These are phyloP conservation scores for Elachura formosa DNA, from an alignment of 2,113 vertebrate species.

Conservation along the genomic window DNA sequence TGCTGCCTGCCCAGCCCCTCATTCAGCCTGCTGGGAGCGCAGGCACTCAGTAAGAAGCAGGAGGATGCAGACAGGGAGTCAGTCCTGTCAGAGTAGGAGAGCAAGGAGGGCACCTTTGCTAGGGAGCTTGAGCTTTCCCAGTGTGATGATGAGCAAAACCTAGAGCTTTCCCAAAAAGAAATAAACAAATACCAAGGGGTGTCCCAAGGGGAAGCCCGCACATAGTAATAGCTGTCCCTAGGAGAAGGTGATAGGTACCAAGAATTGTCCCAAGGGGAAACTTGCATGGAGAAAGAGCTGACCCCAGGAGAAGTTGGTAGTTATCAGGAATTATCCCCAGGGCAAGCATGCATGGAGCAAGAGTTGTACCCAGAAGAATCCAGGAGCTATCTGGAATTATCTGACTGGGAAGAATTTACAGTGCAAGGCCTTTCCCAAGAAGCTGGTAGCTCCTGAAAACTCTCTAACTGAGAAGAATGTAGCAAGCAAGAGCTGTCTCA, in stretches of 20 bases:
- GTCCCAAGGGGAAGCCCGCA: background rate
- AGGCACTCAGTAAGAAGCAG: background rate
- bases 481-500: background rate
- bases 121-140: background rate
- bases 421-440: background rate
- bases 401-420: fast-evolving
- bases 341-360: fast-evolving
- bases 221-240: background rate
- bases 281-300: fast-evolving
- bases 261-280: background rate
- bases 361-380: background rate
- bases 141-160: fast-evolving
- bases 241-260: background rate
- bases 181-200: background rate
- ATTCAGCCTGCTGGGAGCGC: fast-evolving
- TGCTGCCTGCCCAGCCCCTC: background rate
- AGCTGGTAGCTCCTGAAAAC: fast-evolving
- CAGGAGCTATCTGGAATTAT: background rate
- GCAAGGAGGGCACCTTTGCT: fast-evolving
- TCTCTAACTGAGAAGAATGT: background rate
- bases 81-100: background rate
- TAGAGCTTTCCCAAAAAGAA: background rate
- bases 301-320: background rate
- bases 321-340: background rate
- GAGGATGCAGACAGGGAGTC: background rate